Evolutionary conservation across 2,888 invertebrate genomes (phyloP), one percentile per base, ranked within the genome.

Genomic region (Eilema caniola): DNA sequence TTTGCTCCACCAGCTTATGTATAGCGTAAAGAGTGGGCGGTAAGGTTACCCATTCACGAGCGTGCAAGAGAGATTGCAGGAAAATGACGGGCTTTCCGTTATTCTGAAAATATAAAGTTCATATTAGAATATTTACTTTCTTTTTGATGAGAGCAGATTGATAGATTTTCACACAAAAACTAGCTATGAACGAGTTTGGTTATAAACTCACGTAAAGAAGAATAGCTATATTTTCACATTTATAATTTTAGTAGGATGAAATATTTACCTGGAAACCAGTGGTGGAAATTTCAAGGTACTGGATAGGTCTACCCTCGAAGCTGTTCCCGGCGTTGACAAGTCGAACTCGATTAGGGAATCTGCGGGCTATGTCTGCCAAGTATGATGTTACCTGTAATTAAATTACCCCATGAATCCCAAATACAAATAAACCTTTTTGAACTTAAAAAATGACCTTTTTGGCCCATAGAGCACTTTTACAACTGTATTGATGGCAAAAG

Each of bases 11-110:
- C 71, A 97, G 87, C 86, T 97, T 96, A 62, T 96, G 91, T 74
- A 97, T 96, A 69, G 97, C 95, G 83, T 97, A 97, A 0, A 97
- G 88, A 0, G 96, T 96, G 0, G 96, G 95, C 8, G 96, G 95
- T 0, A 97, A 96, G 0, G 97, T 96, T 62, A 97, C 96, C 97
- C 97, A 97, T 87, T 97, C 97, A 33, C 97, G 96, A 1, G 96
- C 96, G 78, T 97, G 97, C 28, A 96, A 95, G 1, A 96, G 95
- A 14, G 95, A 96, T 77, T 97, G 96, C 62, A 97, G 86, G 80
- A 96, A 91, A 57, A 97, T 92, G 0, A 95, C 89, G 0, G 96
- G 96, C 73, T 96, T 96, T 0, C 80, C 85, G n/a, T 62, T 73
- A 41, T 94, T 91, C 86, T 91, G 83, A 3, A 83, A 82, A 20